Conservation (phyloP, 2,113 vertebrate genomes). For the Australoheros scitulus region DNA sequence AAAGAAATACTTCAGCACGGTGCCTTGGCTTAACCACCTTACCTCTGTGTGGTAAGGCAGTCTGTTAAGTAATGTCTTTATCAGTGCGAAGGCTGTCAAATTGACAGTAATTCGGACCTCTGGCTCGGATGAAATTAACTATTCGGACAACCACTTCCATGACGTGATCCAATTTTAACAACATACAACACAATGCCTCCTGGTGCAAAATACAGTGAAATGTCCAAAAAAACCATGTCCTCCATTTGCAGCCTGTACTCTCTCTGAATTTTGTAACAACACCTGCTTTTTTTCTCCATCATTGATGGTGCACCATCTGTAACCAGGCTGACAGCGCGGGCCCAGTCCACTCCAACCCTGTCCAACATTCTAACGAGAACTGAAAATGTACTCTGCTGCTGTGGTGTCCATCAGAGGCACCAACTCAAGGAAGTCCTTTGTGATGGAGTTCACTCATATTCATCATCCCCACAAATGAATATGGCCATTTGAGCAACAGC, state of each 20-base stretch:
- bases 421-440: background rate
- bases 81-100: no score
- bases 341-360: no score
- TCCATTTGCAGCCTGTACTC: background rate
- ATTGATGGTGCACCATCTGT: background rate
- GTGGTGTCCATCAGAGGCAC: no score
- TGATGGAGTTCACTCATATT: background rate
- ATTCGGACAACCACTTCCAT: background rate
- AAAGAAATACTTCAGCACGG: no score
- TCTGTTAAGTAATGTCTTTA: no score
- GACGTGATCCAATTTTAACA: background rate
- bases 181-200: no score
- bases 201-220: background rate
- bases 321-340: background rate
- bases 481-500: background rate
- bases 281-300: background rate
- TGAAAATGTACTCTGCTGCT: no score
- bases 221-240: background rate
- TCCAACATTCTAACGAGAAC: no score
- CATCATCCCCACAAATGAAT: slow-evolving; percentile 4
- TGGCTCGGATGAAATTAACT: background rate
- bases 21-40: no score
- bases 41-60: no score
- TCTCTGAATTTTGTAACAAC: background rate
- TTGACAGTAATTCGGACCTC: background rate